A percentile compares a stretch with the other conserved stretches of the same genome.
Evolutionary conservation across 2,888 invertebrate species (phyloP).

Genomic region (Bugulina stolonifera): DNA sequence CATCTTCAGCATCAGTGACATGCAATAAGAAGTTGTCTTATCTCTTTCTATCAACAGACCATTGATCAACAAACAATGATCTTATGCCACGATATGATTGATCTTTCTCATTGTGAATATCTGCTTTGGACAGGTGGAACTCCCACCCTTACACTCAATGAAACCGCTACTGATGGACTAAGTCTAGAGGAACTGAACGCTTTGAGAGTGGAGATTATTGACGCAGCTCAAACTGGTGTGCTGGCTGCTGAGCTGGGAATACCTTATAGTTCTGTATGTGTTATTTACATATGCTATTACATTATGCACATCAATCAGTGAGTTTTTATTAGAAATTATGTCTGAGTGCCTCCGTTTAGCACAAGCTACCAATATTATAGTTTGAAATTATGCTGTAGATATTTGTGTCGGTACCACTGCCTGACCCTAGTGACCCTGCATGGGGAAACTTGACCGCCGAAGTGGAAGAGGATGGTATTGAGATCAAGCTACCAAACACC

Average conservation of each 20-base stretch:
- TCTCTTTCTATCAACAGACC: too few species aligned
- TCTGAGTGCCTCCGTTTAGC: too few species aligned
- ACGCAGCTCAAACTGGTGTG: background rate
- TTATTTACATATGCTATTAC: too few species aligned
- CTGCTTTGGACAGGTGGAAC: background rate
- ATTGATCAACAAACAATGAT: too few species aligned
- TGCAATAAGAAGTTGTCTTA: too few species aligned
- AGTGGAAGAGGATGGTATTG: background rate
- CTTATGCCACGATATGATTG: too few species aligned
- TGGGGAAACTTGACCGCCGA: background rate
- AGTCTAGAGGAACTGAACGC: background rate
- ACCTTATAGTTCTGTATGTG: background rate
- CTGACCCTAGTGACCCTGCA: conserved; percentile 8
- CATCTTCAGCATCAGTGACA: too few species aligned
- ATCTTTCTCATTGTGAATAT: too few species aligned
- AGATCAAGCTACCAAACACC: background rate
- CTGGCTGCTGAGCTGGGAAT: background rate
- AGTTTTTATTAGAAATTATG: too few species aligned
- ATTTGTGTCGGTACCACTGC: conserved; percentile 16
- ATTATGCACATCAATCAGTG: too few species aligned
- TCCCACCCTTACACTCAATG: background rate
- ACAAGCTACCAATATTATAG: too few species aligned
- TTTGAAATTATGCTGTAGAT: conserved; percentile 20
- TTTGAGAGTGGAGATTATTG: conserved; percentile 1
- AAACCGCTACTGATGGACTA: background rate